A percentile compares a stretch with the other conserved stretches of the same genome.
Evolutionary conservation across 2,113 vertebrate genomes (phyloP).

Genomic region (Anthoscopus minutus): DNA sequence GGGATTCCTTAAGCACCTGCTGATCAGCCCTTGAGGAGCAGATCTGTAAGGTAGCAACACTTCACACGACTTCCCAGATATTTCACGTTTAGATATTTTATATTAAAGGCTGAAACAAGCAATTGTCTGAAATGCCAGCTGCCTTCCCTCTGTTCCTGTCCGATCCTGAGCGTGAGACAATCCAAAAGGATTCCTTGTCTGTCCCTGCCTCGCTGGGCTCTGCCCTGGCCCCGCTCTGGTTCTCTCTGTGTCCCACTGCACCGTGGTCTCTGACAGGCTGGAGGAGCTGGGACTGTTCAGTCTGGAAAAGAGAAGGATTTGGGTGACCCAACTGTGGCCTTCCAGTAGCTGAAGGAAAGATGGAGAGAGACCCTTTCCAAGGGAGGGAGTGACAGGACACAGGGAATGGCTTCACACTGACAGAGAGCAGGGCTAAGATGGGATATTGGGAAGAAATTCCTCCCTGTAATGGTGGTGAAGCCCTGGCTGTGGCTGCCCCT

Average conservation of each 20-base stretch:
- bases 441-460: rapidly evolving
- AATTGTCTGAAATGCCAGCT: background rate
- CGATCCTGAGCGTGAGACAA: background rate
- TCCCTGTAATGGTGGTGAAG: background rate
- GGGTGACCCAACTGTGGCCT: background rate
- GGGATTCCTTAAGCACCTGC: background rate
- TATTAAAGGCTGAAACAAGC: background rate
- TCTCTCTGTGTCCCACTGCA: background rate
- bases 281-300: background rate
- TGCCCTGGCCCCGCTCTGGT: background rate
- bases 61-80: background rate
- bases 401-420: background rate
- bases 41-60: background rate
- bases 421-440: rapidly evolving
- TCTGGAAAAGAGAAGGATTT: background rate
- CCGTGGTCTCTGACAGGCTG: background rate
- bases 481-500: background rate
- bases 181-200: background rate
- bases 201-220: background rate
- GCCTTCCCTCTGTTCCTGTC: background rate
- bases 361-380: background rate
- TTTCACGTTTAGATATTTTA: background rate
- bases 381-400: background rate
- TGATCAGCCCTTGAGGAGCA: background rate
- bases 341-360: background rate